Percentiles rank a stretch among this genome's conserved stretches.
These are phyloP conservation scores for Pristionchus arcanus DNA, from an alignment of 2,888 invertebrate species.

Conservation along the genomic window DNA sequence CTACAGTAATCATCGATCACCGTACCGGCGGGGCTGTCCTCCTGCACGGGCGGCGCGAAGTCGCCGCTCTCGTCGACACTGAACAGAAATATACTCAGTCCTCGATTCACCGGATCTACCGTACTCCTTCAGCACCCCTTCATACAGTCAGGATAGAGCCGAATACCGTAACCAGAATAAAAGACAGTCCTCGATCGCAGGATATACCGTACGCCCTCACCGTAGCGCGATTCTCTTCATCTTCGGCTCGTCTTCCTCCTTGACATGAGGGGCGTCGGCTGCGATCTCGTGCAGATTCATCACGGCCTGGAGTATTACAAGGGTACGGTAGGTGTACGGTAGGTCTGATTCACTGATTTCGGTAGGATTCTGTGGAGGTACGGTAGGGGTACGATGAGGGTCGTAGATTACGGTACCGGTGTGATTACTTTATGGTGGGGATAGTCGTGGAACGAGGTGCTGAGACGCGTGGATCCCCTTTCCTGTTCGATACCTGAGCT, in stretches of 20 bases:
- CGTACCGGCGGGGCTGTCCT: background rate
- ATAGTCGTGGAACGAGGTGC: background rate
- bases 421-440: background rate
- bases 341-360: background rate
- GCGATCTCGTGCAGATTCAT: background rate
- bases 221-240: conserved; percentile 37
- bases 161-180: too few species aligned
- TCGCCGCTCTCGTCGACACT: conserved; percentile 29
- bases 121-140: background rate
- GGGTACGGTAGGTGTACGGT: background rate
- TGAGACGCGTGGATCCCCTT: too few species aligned
- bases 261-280: too few species aligned
- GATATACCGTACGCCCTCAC: background rate
- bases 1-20: background rate
- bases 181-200: too few species aligned
- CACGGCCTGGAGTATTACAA: background rate
- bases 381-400: background rate
- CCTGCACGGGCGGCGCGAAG: conserved; percentile 26
- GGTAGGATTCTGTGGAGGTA: background rate
- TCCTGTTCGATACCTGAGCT: background rate
- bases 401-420: background rate
- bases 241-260: conserved; percentile 11
- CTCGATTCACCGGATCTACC: background rate
- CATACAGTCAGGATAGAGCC: background rate
- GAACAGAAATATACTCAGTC: background rate